A percentile compares a stretch with the other conserved stretches of the same genome.
Conservation (phyloP, 2,113 vertebrate genomes). For the Genyomyrus donnyi region DNA sequence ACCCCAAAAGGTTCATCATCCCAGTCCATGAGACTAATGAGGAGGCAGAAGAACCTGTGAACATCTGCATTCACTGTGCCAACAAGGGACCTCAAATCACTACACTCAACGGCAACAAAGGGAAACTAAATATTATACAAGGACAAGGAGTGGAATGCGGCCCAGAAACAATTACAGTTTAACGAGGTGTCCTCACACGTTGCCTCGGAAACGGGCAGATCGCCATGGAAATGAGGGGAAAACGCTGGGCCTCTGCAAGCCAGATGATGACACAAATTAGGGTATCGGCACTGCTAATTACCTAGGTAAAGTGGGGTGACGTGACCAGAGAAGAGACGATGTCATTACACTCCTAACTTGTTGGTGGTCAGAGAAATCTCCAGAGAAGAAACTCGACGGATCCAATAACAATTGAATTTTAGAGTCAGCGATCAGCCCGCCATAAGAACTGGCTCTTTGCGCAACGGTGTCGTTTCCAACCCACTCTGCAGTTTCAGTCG, state of each 20-base stretch:
- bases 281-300: background rate
- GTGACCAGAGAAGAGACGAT: background rate
- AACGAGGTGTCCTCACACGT: background rate
- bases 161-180: slow-evolving; percentile 2
- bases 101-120: background rate
- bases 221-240: background rate
- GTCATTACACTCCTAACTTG: background rate
- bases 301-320: background rate
- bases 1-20: background rate
- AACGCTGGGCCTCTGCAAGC: background rate
- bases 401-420: background rate
- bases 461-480: background rate
- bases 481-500: background rate
- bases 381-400: background rate
- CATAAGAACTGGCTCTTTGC: background rate
- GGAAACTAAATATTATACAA: background rate
- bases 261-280: slow-evolving; percentile 12
- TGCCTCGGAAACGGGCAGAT: background rate
- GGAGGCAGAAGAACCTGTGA: background rate
- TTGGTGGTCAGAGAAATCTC: background rate
- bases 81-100: background rate
- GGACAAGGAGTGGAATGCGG: background rate
- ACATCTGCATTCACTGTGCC: background rate
- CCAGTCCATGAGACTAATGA: background rate
- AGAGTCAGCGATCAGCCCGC: background rate